Evolutionary conservation across 2,888 invertebrate genomes (phyloP), one percentile per base, ranked within the genome.

Genomic region (Cerastis leucographa): DNA sequence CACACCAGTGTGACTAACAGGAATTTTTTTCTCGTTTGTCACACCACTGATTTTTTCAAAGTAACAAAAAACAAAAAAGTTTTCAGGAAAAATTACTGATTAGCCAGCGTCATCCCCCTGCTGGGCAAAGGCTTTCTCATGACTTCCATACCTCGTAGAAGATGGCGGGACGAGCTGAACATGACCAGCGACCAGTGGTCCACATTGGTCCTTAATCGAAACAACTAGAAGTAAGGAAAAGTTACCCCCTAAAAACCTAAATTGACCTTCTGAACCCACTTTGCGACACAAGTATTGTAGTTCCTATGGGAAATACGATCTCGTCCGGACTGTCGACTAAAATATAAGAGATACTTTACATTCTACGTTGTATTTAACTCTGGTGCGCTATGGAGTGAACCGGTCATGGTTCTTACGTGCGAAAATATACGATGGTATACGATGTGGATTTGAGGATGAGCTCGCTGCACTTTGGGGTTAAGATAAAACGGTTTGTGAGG

Each of bases 361-460:
- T 91, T 91, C 89, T 85, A 85, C 86, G 84, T 83, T 85, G 90
- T 90, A 89, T 89, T 89, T 89, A 88, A 89, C 88, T 84, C 82
- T 3, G 59, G 59, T 84, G 83, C 84, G 88, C 88, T 87, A 79
- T 88, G 84, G 74, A 81, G 81, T 79, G 83, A 19, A 80, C 65
- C 80, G 84, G 83, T 80, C 87, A 83, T 72, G 80, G 73, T 75
- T 75, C 78, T 66, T 84, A 71, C 76, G 83, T 83, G 78, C 29
- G 54, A 19, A 62, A 73, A 79, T 81, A 84, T 80, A 85, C 75
- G 80, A 75, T 68, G 56, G 11, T 80, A 83, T 80, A 84, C 76
- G 81, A 75, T 67, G 51, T 8, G 8, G 66, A 62, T 72, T 74
- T 78, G 40, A 42, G 69, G 2, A 61, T 56, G 51, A 65, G 17